Evolutionary conservation across 1,140 invertebrate species (phyloP).

Genomic region (Nilaparvata lugens): DNA sequence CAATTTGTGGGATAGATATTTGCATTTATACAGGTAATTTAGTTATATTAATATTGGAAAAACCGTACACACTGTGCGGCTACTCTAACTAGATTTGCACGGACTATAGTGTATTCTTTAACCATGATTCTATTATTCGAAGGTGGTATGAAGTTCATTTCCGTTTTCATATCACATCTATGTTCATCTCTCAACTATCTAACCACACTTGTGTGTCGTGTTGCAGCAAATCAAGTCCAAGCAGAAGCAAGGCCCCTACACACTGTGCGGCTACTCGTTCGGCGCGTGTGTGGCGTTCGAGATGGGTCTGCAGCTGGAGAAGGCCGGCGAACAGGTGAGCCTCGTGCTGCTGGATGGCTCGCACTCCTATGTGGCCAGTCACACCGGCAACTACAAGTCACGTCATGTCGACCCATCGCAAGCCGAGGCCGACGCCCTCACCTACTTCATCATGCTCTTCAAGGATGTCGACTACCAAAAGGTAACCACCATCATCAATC

Average conservation of each 20-base stretch:
- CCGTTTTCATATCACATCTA: too few species aligned
- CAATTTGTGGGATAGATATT: too few species aligned
- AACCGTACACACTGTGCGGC: too few species aligned
- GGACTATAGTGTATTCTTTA: too few species aligned
- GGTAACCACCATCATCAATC: too few species aligned
- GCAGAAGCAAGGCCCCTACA: constrained; percentile 76
- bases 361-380: constrained; percentile 74
- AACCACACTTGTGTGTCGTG: too few species aligned
- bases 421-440: constrained; percentile 58
- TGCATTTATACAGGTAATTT: too few species aligned
- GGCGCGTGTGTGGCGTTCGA: constrained; percentile 88
- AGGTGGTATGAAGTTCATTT: too few species aligned
- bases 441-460: constrained; percentile 73
- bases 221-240: constrained; percentile 57
- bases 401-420: constrained; percentile 39
- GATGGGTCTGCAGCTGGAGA: constrained; percentile 78
- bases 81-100: too few species aligned
- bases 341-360: constrained; percentile 87
- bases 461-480: constrained; percentile 63
- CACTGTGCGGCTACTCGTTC: constrained; percentile 87
- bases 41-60: too few species aligned
- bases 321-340: constrained; percentile 46
- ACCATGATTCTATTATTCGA: too few species aligned
- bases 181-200: too few species aligned
- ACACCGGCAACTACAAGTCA: constrained; percentile 55